These are phyloP conservation scores for Anthophora plumipes DNA, from an alignment of 2,888 invertebrate species.

Conservation along the genomic window DNA sequence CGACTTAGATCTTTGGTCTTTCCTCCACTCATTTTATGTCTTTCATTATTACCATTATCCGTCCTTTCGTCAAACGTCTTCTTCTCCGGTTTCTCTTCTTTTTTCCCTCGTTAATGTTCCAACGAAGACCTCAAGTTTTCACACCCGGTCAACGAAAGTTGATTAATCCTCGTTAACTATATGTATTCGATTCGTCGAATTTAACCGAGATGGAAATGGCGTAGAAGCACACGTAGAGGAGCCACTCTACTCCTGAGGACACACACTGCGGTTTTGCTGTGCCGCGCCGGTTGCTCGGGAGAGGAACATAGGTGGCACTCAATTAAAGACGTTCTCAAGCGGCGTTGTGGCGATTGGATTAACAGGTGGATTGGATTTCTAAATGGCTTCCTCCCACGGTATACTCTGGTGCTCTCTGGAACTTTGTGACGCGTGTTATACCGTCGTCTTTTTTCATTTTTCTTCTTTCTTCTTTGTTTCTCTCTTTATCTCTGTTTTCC, in stretches of 20 bases:
- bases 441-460: neutral
- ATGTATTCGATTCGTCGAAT: slow-evolving; percentile 28
- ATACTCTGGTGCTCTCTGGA: slow-evolving; percentile 29
- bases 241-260: slow-evolving; percentile 10
- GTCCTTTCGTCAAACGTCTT: neutral
- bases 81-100: no score
- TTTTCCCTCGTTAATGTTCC: neutral
- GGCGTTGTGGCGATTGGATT: slow-evolving; percentile 42
- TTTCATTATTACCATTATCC: neutral
- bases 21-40: neutral
- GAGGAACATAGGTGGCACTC: slow-evolving; percentile 35
- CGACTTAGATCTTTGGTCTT: neutral
- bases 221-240: no score
- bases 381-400: slow-evolving; percentile 65
- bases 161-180: slow-evolving; percentile 36
- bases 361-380: slow-evolving; percentile 57
- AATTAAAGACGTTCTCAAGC: slow-evolving; percentile 49
- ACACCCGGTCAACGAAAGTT: slow-evolving; percentile 3
- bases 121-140: slow-evolving; percentile 25
- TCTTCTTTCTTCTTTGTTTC: neutral
- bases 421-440: slow-evolving; percentile 11
- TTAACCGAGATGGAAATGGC: neutral
- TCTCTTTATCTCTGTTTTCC: neutral
- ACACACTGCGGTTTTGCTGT: neutral
- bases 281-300: no score